Percentiles rank a stretch among this genome's conserved stretches.
Conservation (phyloP, 2,797 vertebrate genomes). For the Danio kyathit region DNA sequence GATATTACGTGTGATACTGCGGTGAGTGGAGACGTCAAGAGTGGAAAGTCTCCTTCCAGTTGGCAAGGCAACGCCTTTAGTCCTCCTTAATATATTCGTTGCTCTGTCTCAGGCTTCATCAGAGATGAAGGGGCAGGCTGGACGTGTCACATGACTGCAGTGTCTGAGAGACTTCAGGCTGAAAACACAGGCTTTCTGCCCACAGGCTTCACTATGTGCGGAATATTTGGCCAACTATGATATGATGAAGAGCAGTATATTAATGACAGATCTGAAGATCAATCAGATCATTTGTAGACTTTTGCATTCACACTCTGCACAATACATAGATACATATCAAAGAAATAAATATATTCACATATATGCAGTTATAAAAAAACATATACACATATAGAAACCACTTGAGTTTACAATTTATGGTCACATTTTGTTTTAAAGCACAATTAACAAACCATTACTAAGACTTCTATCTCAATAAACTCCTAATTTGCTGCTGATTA, state of each 20-base stretch:
- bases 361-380: no score
- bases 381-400: no score
- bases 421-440: no score
- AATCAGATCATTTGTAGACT: neutral
- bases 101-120: slow-evolving; percentile 56
- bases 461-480: no score
- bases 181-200: slow-evolving; percentile 11
- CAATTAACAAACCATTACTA: no score
- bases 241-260: neutral
- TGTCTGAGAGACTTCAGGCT: slow-evolving; percentile 37
- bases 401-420: no score
- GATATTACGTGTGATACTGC: slow-evolving; percentile 40
- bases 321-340: no score
- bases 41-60: slow-evolving; percentile 56
- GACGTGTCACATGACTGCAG: slow-evolving; percentile 48
- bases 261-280: neutral
- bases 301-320: no score
- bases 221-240: neutral
- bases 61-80: slow-evolving; percentile 64
- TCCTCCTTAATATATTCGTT: slow-evolving; percentile 60
- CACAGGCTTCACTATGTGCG: slow-evolving; percentile 5
- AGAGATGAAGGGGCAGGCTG: slow-evolving; percentile 61
- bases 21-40: slow-evolving; percentile 39
- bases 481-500: no score
- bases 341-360: no score